phyloP scores from a whole-genome alignment of 2,113 vertebrate genomes.

The Clarias gariepinus region DNA sequence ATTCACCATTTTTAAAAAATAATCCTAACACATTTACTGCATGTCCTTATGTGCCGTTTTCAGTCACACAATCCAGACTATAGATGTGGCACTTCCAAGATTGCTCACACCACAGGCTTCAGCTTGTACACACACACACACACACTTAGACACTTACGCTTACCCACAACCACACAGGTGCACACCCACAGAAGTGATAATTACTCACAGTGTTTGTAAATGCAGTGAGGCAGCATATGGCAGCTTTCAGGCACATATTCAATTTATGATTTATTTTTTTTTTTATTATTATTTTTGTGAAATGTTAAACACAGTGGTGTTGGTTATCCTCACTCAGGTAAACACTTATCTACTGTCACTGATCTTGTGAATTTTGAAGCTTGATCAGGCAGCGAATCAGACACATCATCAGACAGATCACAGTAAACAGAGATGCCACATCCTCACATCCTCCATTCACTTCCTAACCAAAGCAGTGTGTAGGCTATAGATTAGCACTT shows the following conservation, averaged over 20 bases:
- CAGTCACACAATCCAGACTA: background rate
- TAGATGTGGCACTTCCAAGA: background rate
- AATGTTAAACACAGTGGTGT: background rate
- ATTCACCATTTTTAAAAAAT: background rate
- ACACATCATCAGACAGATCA: slow-evolving; percentile 33
- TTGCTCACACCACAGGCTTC: background rate
- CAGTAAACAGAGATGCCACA: background rate
- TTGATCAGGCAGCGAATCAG: slow-evolving; percentile 27
- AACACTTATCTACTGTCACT: slow-evolving; percentile 1
- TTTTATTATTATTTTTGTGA: background rate
- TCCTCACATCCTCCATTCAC: background rate
- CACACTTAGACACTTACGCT: background rate
- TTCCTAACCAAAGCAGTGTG: background rate
- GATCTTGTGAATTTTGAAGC: background rate
- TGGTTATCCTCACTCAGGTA: background rate
- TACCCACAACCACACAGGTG: slow-evolving; percentile 2
- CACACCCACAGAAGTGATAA: slow-evolving; percentile 26
- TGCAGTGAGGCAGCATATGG: background rate
- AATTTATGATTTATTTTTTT: slow-evolving; percentile 37
- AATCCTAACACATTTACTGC: background rate
- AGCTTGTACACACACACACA: slow-evolving; percentile 16
- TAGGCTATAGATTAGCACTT: background rate
- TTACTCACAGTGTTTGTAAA: slow-evolving; percentile 5
- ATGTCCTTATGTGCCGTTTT: background rate
- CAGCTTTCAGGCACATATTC: background rate